Conservation (phyloP, 2,888 invertebrate genomes). For the Diogma glabrata region DNA sequence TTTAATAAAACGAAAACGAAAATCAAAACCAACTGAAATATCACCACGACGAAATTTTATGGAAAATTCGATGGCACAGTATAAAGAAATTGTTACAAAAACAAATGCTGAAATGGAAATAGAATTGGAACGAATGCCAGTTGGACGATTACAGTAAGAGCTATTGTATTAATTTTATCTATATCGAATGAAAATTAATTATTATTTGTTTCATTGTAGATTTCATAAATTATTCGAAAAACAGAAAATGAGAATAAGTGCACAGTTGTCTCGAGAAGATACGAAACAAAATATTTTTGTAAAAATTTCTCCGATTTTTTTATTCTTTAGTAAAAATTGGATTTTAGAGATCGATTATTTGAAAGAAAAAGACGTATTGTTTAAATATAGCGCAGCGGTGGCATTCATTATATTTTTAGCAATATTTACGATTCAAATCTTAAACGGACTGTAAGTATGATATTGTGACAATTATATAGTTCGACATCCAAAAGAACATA, state of each 20-base stretch:
- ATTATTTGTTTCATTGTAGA: background rate
- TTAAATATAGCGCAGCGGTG: slow-evolving; percentile 66
- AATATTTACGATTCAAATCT: slow-evolving; percentile 47
- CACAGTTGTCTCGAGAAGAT: slow-evolving; percentile 31
- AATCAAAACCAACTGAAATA: slow-evolving; percentile 11
- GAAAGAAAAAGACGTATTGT: slow-evolving; percentile 66
- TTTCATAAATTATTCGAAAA: background rate
- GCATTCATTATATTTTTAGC: slow-evolving; percentile 47
- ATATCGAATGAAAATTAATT: background rate
- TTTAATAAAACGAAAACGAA: too few species aligned
- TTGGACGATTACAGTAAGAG: slow-evolving; percentile 63
- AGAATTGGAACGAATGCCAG: slow-evolving; percentile 73
- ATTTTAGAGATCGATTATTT: slow-evolving; percentile 59
- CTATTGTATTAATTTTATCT: too few species aligned
- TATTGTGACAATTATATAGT: too few species aligned
- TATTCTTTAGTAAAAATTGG: slow-evolving; percentile 44
- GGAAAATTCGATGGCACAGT: slow-evolving; percentile 36
- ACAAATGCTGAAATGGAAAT: slow-evolving; percentile 62
- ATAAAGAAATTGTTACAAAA: slow-evolving; percentile 35
- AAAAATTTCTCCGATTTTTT: slow-evolving; percentile 39
- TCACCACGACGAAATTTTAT: slow-evolving; percentile 28
- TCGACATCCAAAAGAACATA: too few species aligned
- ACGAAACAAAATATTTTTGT: slow-evolving; percentile 22
- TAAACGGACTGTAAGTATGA: slow-evolving; percentile 38
- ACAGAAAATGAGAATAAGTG: background rate